phyloP scores from a whole-genome alignment of 1,140 invertebrate genomes.

The Ephestia elutella region DNA sequence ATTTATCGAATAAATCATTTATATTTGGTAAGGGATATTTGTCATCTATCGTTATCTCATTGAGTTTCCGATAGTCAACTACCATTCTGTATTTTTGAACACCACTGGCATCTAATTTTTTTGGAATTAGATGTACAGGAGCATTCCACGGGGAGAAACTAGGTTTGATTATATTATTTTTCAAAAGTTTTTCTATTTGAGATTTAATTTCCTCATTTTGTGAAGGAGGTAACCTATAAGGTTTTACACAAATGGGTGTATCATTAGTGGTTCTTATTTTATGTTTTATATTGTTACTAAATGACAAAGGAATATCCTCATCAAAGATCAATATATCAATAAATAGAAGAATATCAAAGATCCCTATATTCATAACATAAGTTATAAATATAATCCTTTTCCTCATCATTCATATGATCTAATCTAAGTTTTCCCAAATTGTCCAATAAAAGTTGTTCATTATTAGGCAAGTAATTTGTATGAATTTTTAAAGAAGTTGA shows the following conservation, averaged over 20 bases:
- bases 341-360: too few species aligned
- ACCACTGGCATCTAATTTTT: conserved; percentile 6
- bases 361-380: conserved; percentile 28
- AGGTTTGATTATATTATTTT: conserved; percentile 21
- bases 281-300: conserved; percentile 21
- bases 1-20: conserved; percentile 6
- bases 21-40: conserved; percentile 13
- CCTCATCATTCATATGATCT: conserved; percentile 27
- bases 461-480: not conserved
- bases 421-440: conserved; percentile 25
- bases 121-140: conserved; percentile 7
- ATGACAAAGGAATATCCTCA: conserved; percentile 10
- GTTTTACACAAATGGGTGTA: conserved; percentile 12
- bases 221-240: too few species aligned
- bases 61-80: conserved; percentile 10
- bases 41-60: conserved; percentile 9
- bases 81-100: conserved; percentile 11
- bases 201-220: conserved; percentile 14
- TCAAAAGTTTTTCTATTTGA: conserved; percentile 20
- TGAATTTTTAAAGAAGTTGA: conserved; percentile 3
- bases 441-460: conserved; percentile 18
- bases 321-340: too few species aligned
- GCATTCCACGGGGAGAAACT: conserved; percentile 17
- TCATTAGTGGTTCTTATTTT: conserved; percentile 15
- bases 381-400: conserved; percentile 17